Evolutionary conservation across 2,888 invertebrate genomes (phyloP), one percentile per base, ranked within the genome.

Genomic region (Alviniconcha strummeri): DNA sequence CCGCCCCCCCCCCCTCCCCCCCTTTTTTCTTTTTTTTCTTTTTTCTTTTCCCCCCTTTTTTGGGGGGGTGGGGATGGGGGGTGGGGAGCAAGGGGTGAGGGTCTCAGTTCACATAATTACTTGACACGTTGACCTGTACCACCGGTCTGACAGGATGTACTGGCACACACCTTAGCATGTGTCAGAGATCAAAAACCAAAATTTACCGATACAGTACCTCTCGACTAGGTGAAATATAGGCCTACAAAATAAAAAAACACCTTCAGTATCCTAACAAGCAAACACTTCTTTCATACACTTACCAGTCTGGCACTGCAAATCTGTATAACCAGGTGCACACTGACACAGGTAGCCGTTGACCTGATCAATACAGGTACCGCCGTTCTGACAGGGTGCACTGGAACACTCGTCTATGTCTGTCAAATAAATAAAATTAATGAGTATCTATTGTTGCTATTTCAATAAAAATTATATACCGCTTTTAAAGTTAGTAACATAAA

Each of bases 341-440:
- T 9, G 56, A 57, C 77, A 77, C 15, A n/a, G 7, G 77, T 77
- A 77, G 57, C 15, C 11, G 57, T 77, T 57, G 56, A 77, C 57
- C 15, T 57, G 6, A 54, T 77, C 77, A 13, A 15, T 5, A 57
- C 77, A 77, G 17, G 55, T 55, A 19, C 56, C 77, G 6, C 57
- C 77, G 77, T 77, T 77, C 19, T 57, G 77, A 19, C 77, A 77
- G 5, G 77, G 77, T 55, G 13, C 9, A n/a, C 77, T 77, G 15
- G 54, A 8, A 56, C 77, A 77, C 77, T 77, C 77, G 77, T 77
- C 77, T 77, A 77, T 56, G 56, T 77, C 77, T 77, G 57, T 36
- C 3, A 9, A 77, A 77, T 11, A 71, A 7, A 71, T 15, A 64
- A 13, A 64, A 9, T 64, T 64, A 13, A 64, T 15, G 9, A 15